Conservation (phyloP, 2,797 vertebrate genomes). For the Myiothlypis chrysogaster region DNA sequence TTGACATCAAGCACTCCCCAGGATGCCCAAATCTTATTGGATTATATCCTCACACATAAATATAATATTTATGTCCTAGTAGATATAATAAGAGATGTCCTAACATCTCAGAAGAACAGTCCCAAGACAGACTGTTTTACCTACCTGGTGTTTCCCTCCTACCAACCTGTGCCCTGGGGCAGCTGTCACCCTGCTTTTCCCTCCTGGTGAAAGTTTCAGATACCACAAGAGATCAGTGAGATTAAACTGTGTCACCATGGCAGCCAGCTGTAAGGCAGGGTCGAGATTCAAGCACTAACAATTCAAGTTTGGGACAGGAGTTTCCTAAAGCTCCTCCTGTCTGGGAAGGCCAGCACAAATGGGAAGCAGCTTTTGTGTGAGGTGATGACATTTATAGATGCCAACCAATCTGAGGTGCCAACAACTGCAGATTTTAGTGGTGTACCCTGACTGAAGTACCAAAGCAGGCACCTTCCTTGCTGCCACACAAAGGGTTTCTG, state of each 20-base stretch:
- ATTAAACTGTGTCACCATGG: neutral
- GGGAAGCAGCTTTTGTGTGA: neutral
- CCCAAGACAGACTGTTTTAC: neutral
- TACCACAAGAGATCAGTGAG: neutral
- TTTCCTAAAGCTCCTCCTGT: neutral
- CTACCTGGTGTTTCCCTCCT: neutral
- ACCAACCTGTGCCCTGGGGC: neutral
- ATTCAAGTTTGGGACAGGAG: neutral
- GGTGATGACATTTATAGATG: fast-evolving
- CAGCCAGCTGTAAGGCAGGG: neutral
- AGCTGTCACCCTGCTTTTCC: neutral
- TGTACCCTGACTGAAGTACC: neutral
- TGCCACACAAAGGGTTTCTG: neutral
- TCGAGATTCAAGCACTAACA: neutral
- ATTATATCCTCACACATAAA: neutral
- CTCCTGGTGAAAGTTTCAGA: neutral
- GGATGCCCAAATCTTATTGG: neutral
- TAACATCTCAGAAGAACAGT: neutral
- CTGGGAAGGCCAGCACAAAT: fast-evolving
- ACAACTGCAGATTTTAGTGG: neutral
- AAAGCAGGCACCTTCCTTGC: neutral
- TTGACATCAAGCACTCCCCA: neutral
- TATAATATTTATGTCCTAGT: neutral
- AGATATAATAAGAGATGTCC: neutral
- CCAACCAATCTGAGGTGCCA: neutral